These are phyloP conservation scores for Clusia tigrina DNA, from an alignment of 2,888 invertebrate genomes.

Conservation along the genomic window DNA sequence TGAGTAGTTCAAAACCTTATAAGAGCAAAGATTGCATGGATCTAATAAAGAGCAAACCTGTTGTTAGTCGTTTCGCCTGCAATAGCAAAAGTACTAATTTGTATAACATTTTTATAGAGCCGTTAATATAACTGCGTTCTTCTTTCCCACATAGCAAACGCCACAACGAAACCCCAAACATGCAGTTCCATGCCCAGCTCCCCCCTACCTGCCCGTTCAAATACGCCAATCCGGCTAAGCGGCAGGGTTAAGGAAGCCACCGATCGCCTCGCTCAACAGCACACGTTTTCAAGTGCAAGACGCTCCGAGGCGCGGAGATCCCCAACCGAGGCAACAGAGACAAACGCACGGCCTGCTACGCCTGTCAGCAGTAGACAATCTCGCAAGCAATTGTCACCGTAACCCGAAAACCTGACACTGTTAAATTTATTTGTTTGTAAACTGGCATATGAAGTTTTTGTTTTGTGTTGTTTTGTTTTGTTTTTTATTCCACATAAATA, in stretches of 20 bases:
- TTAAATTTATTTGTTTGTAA: no score
- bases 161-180: constrained; percentile 36
- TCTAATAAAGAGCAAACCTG: constrained; percentile 37
- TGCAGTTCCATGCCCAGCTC: constrained; percentile 63
- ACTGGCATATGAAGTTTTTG: no score
- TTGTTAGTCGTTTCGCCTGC: constrained; percentile 47
- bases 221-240: constrained; percentile 64
- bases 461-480: neutral
- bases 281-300: constrained; percentile 47
- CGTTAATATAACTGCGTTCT: constrained; percentile 4
- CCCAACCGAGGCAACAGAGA: no score
- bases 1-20: constrained; percentile 11
- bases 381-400: neutral
- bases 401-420: no score
- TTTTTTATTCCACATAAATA: no score
- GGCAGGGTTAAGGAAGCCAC: constrained; percentile 65
- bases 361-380: neutral
- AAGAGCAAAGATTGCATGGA: constrained; percentile 41
- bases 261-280: constrained; percentile 62
- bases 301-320: constrained; percentile 6
- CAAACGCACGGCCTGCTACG: no score
- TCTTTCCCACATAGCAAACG: constrained; percentile 33
- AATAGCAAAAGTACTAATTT: constrained; percentile 46
- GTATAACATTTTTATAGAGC: constrained; percentile 10
- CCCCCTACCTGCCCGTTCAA: constrained; percentile 48